A percentile compares a stretch with the other conserved stretches of the same genome.
Evolutionary conservation across 1,140 invertebrate genomes (phyloP).

Genomic region (Octopus sinensis): DNA sequence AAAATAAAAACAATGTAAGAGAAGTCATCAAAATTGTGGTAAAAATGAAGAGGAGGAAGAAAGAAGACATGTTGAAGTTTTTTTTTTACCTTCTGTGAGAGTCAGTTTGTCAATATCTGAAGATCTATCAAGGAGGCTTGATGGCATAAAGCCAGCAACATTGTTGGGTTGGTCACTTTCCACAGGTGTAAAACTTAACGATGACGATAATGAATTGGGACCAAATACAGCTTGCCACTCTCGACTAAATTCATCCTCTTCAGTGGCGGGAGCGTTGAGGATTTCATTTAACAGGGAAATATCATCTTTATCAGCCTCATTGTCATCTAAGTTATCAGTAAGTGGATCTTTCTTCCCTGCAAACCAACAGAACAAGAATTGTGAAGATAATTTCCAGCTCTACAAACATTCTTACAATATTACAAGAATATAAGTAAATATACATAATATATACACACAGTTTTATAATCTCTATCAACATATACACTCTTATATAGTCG

Average conservation of each 20-base stretch:
- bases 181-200: conserved; percentile 31
- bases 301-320: conserved; percentile 58
- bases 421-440: not conserved
- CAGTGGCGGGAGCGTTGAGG: conserved; percentile 52
- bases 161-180: conserved; percentile 37
- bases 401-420: too few relatives aligned
- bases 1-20: too few relatives aligned
- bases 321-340: conserved; percentile 46
- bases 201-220: conserved; percentile 26
- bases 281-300: conserved; percentile 60
- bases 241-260: conserved; percentile 51
- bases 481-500: too few relatives aligned
- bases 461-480: too few relatives aligned
- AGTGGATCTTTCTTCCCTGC: conserved; percentile 52
- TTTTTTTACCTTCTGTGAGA: conserved; percentile 24
- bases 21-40: too few relatives aligned
- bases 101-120: conserved; percentile 31
- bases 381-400: not conserved
- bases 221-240: conserved; percentile 56
- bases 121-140: conserved; percentile 58
- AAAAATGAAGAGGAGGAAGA: too few relatives aligned
- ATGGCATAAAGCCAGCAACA: conserved; percentile 57
- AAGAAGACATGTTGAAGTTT: too few relatives aligned
- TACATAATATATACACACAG: too few relatives aligned
- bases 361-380: conserved; percentile 14